These are phyloP conservation scores for Mythimna loreyi DNA, from an alignment of 2,888 invertebrate genomes.

Conservation along the genomic window DNA sequence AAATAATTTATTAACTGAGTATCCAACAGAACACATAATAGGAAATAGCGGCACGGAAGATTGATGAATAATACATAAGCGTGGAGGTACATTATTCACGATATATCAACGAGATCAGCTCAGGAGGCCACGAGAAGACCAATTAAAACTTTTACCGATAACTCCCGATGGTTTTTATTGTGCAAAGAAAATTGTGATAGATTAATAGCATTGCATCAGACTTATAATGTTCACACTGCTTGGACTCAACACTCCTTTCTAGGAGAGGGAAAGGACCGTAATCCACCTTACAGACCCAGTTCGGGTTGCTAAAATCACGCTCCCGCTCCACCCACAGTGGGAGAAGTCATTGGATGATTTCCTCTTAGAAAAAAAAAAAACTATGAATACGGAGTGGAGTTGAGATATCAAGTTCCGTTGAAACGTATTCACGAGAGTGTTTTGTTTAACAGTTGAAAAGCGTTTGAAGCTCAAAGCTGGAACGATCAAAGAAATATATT, in stretches of 20 bases:
- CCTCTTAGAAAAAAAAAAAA: too few relatives aligned
- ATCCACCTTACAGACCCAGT: too few relatives aligned
- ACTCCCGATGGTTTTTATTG: conserved; percentile 41
- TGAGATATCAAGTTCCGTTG: background rate
- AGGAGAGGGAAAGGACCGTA: too few relatives aligned
- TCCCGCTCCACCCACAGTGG: too few relatives aligned
- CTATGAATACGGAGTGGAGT: too few relatives aligned
- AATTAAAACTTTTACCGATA: conserved; percentile 67
- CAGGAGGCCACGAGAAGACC: conserved; percentile 55
- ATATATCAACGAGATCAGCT: conserved; percentile 44
- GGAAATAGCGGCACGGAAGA: conserved; percentile 58
- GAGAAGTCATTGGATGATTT: too few relatives aligned
- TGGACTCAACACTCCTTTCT: too few relatives aligned
- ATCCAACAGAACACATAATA: conserved; percentile 61
- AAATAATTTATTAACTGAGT: conserved; percentile 55
- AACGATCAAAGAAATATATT: conserved; percentile 11
- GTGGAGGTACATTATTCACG: conserved; percentile 59
- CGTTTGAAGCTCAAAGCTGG: conserved; percentile 5
- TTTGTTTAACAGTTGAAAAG: background rate
- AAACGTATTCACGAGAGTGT: background rate
- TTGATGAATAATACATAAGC: conserved; percentile 68
- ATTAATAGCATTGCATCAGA: too few relatives aligned
- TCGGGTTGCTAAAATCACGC: too few relatives aligned
- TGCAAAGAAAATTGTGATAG: conserved; percentile 16
- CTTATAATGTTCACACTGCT: too few relatives aligned